A percentile compares a stretch with the other conserved stretches of the same genome.
Conservation (phyloP, 2,888 invertebrate genomes). For the Auanema freiburgensis region DNA sequence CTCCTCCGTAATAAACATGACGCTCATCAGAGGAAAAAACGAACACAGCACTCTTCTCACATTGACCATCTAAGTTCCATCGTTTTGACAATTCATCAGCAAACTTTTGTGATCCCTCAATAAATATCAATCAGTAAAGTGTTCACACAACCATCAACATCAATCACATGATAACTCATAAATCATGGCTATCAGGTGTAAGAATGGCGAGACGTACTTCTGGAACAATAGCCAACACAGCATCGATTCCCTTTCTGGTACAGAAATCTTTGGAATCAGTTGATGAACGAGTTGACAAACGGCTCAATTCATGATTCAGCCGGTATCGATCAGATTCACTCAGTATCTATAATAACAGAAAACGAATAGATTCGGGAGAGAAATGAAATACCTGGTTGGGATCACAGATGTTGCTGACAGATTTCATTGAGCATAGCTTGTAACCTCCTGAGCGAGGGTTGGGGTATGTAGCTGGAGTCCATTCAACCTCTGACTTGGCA, state of each 20-base stretch:
- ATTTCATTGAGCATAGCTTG: conserved; percentile 38
- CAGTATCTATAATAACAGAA: conserved; percentile 28
- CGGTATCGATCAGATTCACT: conserved; percentile 43
- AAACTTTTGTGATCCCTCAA: conserved; percentile 40
- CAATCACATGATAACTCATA: conserved; percentile 2
- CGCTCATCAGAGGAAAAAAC: conserved; percentile 39
- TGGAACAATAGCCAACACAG: conserved; percentile 31
- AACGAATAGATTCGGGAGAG: background rate
- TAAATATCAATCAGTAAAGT: background rate
- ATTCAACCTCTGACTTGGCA: too few relatives aligned
- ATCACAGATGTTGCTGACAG: conserved; percentile 43
- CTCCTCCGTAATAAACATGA: conserved; percentile 38
- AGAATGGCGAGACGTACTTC: too few relatives aligned
- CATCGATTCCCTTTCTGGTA: conserved; percentile 39
- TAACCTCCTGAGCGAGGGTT: conserved; percentile 37
- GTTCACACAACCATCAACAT: background rate
- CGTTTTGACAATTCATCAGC: conserved; percentile 33
- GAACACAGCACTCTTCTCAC: conserved; percentile 35
- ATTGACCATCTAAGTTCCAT: conserved; percentile 47
- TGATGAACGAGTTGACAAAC: conserved; percentile 30
- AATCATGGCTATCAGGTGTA: too few relatives aligned
- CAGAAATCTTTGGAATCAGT: conserved; percentile 33
- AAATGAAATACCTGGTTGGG: conserved; percentile 36
- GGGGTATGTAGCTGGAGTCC: conserved; percentile 37
- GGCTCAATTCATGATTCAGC: conserved; percentile 35